Evolutionary conservation across 2,113 vertebrate species (phyloP).

Genomic region (Melanostigma gelatinosum): DNA sequence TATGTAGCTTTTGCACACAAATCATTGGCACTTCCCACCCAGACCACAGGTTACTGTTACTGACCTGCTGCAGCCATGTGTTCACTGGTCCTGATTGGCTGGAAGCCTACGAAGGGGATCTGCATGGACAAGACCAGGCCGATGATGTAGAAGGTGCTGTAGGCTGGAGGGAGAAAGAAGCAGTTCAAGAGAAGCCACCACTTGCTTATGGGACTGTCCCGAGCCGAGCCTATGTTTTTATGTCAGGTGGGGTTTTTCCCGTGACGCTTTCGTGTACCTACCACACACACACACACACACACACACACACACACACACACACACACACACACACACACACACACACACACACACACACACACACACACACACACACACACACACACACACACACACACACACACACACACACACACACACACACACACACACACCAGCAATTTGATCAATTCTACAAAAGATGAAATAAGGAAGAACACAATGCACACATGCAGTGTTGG

Average conservation of each 20-base stretch:
- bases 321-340: too few relatives aligned
- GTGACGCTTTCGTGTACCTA: too few relatives aligned
- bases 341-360: too few relatives aligned
- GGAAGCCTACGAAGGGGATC: slow-evolving; percentile 95
- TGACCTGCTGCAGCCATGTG: slow-evolving; percentile 97
- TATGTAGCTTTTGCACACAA: background rate
- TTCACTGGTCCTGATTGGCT: slow-evolving; percentile 95
- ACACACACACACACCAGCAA: background rate
- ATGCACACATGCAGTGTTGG: background rate
- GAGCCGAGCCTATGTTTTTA: too few relatives aligned
- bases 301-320: too few relatives aligned
- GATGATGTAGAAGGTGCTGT: slow-evolving; percentile 96
- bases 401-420: too few relatives aligned
- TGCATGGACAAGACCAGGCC: slow-evolving; percentile 96
- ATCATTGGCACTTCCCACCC: background rate
- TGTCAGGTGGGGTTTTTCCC: too few relatives aligned
- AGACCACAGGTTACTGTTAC: slow-evolving; percentile 12
- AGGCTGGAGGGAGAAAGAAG: slow-evolving; percentile 84
- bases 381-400: too few relatives aligned
- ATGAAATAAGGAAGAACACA: background rate
- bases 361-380: too few relatives aligned
- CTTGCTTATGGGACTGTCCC: background rate
- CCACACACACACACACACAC: too few relatives aligned
- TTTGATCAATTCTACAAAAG: background rate
- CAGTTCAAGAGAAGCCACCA: slow-evolving; percentile 25